These are phyloP conservation scores for Nomada hirtipes DNA, from an alignment of 2,888 invertebrate genomes.

Conservation along the genomic window DNA sequence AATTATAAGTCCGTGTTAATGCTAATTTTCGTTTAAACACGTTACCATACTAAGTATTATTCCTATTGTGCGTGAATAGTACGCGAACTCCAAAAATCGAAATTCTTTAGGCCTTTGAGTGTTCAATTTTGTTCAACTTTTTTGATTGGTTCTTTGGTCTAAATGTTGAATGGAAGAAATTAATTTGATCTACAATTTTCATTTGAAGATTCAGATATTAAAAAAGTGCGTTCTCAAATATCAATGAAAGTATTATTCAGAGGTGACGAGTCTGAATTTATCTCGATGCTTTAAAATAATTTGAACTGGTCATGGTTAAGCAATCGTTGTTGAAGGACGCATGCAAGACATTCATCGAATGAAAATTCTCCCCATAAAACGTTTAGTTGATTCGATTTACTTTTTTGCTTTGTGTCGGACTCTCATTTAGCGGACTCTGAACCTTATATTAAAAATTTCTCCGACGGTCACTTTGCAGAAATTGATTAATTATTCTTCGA, in stretches of 20 bases:
- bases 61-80: background rate
- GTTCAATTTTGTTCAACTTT: background rate
- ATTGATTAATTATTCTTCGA: constrained; percentile 26
- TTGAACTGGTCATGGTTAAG: too few species aligned
- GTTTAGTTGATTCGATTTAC: background rate
- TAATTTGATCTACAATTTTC: too few species aligned
- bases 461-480: background rate
- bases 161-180: too few species aligned
- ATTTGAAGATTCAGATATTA: too few species aligned
- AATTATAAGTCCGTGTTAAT: constrained; percentile 22
- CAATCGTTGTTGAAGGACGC: background rate
- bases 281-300: background rate
- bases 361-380: constrained; percentile 14
- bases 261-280: too few species aligned
- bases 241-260: too few species aligned
- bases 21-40: constrained; percentile 15
- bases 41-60: background rate
- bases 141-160: too few species aligned
- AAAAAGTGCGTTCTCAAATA: too few species aligned
- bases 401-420: background rate
- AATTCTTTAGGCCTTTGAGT: background rate
- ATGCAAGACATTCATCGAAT: background rate
- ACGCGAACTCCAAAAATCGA: background rate
- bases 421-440: background rate
- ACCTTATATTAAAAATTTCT: constrained; percentile 10